Evolutionary conservation across 1,140 invertebrate species (phyloP).

Genomic region (Lordiphosa collinella): DNA sequence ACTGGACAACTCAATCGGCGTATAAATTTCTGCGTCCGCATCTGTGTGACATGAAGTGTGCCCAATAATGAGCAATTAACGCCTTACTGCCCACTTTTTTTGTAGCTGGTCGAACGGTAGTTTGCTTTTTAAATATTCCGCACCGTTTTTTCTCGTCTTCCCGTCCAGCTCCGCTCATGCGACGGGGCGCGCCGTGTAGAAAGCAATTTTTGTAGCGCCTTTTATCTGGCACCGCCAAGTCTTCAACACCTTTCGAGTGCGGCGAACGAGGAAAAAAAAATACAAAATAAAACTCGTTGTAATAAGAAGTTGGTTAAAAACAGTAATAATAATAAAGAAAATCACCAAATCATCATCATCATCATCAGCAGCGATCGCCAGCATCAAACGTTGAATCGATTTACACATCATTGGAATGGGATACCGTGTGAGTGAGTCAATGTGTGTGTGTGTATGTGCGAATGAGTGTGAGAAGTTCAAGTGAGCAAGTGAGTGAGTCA

Average conservation of each 20-base stretch:
- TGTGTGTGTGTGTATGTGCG: not conserved
- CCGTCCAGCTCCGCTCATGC: not conserved
- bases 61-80: conserved; percentile 79
- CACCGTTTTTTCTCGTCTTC: not conserved
- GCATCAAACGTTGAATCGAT: conserved; percentile 71
- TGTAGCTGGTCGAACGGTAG: conserved; percentile 47
- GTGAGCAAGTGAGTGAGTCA: conserved; percentile 3
- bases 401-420: conserved; percentile 60
- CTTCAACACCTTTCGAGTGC: conserved; percentile 74
- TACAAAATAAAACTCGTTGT: conserved; percentile 62
- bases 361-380: conserved; percentile 48
- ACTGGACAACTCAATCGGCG: conserved; percentile 66
- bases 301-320: conserved; percentile 78
- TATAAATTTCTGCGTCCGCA: conserved; percentile 52
- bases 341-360: conserved; percentile 76
- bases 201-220: conserved; percentile 72
- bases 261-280: conserved; percentile 20
- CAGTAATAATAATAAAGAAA: conserved; percentile 78
- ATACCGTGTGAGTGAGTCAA: not conserved
- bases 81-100: conserved; percentile 68
- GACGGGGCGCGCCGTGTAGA: conserved; percentile 41
- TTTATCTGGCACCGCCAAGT: conserved; percentile 76
- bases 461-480: conserved; percentile 4
- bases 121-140: conserved; percentile 43
- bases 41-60: conserved; percentile 76